Percentiles rank a stretch among this genome's conserved stretches.
phyloP scores from a whole-genome alignment of 2,888 invertebrate genomes.

The Cryptocephalus moraei region DNA sequence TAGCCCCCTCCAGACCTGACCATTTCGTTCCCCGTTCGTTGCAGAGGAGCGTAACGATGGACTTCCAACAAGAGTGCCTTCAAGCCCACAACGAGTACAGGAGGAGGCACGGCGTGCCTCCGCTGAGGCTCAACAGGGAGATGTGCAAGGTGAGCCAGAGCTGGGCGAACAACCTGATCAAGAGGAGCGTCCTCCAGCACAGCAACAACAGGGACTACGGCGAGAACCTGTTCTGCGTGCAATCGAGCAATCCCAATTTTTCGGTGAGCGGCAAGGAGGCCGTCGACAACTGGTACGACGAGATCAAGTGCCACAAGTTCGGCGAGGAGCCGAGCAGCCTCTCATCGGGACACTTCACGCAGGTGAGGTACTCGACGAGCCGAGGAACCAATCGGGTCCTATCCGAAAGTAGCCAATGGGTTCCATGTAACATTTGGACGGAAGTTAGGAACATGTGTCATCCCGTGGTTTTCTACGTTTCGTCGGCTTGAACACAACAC shows the following conservation, averaged over 20 bases:
- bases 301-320: constrained; percentile 60
- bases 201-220: constrained; percentile 47
- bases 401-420: too few species aligned
- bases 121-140: constrained; percentile 45
- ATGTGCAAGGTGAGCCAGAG: constrained; percentile 43
- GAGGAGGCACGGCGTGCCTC: constrained; percentile 45
- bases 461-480: too few species aligned
- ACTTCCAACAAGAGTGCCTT: constrained; percentile 41
- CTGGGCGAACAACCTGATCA: constrained; percentile 45
- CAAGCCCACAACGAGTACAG: constrained; percentile 50
- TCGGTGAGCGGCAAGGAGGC: constrained; percentile 57
- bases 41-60: constrained; percentile 20
- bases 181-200: constrained; percentile 44
- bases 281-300: constrained; percentile 67
- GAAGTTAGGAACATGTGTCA: too few species aligned
- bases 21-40: background rate
- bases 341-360: constrained; percentile 60
- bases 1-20: too few species aligned
- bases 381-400: too few species aligned
- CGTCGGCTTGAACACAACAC: too few species aligned
- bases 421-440: too few species aligned
- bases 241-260: constrained; percentile 55
- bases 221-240: constrained; percentile 63
- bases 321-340: constrained; percentile 55
- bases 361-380: constrained; percentile 30